Percentiles rank a stretch among this genome's conserved stretches.
phyloP scores from a whole-genome alignment of 2,113 vertebrate genomes.

The Oryzias javanicus region DNA sequence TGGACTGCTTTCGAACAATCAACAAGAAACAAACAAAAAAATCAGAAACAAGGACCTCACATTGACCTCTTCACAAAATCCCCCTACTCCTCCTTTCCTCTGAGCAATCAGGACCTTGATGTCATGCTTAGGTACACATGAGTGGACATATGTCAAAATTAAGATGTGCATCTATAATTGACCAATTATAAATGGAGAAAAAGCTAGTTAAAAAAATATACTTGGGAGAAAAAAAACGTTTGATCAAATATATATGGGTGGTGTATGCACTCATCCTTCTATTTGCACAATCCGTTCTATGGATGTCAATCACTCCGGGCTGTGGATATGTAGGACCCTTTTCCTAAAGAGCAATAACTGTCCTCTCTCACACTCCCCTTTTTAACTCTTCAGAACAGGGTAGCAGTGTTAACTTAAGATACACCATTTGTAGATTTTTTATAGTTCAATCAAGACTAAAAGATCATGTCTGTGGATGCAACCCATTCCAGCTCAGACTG shows the following conservation, averaged over 20 bases:
- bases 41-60: constrained; percentile 60
- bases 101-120: constrained; percentile 25
- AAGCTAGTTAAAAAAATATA: constrained; percentile 10
- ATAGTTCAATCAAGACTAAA: constrained; percentile 13
- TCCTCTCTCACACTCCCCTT: constrained; percentile 10
- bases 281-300: constrained; percentile 68
- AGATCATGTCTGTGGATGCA: constrained; percentile 23
- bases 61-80: constrained; percentile 24
- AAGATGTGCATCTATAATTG: constrained; percentile 13
- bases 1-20: constrained; percentile 78
- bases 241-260: constrained; percentile 24
- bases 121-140: constrained; percentile 14
- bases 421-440: constrained; percentile 58
- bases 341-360: constrained; percentile 73
- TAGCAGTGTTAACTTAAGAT: constrained; percentile 53
- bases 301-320: constrained; percentile 54
- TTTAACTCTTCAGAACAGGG: constrained; percentile 46
- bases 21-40: constrained; percentile 51
- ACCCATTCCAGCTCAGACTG: constrained; percentile 28
- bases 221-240: not conserved
- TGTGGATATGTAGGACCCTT: constrained; percentile 64
- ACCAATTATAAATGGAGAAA: constrained; percentile 2
- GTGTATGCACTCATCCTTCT: constrained; percentile 37
- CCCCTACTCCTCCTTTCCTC: constrained; percentile 14
- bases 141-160: constrained; percentile 7